phyloP scores from a whole-genome alignment of 2,113 vertebrate species.

The Channa maculata region DNA sequence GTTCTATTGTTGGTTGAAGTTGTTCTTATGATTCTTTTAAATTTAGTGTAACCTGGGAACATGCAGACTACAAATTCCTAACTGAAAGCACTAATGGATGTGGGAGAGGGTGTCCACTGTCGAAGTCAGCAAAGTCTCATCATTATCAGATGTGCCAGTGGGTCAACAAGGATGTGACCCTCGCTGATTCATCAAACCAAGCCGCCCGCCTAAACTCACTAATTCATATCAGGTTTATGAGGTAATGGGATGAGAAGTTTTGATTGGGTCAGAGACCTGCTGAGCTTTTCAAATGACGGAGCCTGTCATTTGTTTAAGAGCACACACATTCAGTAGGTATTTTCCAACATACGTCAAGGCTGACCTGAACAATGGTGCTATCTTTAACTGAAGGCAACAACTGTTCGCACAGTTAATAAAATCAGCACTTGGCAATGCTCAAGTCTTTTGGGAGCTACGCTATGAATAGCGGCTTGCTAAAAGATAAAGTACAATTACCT shows the following conservation, averaged over 20 bases:
- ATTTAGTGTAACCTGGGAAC: no score
- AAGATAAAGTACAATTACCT: slow-evolving; percentile 6
- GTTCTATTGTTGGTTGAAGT: no score
- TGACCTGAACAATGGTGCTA: slow-evolving; percentile 59
- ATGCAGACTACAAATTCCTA: no score
- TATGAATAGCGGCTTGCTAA: not conserved
- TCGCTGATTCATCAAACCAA: slow-evolving; percentile 70
- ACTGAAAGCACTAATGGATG: not conserved
- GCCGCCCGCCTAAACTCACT: slow-evolving; percentile 51
- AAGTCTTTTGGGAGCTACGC: slow-evolving; percentile 9
- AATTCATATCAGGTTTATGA: slow-evolving; percentile 60
- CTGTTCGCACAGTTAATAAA: slow-evolving; percentile 51
- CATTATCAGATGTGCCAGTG: slow-evolving; percentile 66
- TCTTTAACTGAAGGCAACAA: slow-evolving; percentile 59
- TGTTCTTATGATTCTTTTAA: no score
- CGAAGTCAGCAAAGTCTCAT: slow-evolving; percentile 54
- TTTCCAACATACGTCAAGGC: slow-evolving; percentile 37
- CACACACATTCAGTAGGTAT: slow-evolving; percentile 7
- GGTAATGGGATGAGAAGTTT: slow-evolving; percentile 47
- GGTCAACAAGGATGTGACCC: slow-evolving; percentile 72
- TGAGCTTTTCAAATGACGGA: slow-evolving; percentile 56
- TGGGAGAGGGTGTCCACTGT: slow-evolving; percentile 38
- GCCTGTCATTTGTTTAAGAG: no score
- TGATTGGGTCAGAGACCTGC: slow-evolving; percentile 46
- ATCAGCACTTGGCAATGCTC: slow-evolving; percentile 25